These are phyloP conservation scores for Ornithorhynchus anatinus DNA, from an alignment of 2,113 vertebrate genomes.

Conservation along the genomic window DNA sequence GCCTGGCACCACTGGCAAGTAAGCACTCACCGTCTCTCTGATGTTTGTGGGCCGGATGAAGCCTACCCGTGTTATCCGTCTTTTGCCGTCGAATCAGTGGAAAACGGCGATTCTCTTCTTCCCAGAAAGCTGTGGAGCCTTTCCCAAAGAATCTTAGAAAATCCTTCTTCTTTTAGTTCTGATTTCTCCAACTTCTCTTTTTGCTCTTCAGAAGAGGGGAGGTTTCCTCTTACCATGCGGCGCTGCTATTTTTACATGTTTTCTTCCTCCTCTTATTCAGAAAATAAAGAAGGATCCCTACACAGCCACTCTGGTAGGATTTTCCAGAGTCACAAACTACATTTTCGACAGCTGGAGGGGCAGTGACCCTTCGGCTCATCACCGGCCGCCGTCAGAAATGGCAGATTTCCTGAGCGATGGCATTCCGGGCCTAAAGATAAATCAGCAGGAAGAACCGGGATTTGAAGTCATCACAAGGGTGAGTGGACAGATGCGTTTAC, in stretches of 20 bases:
- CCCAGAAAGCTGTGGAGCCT: slow-evolving; percentile 1
- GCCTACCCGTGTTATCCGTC: not conserved
- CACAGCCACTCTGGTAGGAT: slow-evolving; percentile 86
- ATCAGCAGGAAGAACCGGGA: slow-evolving; percentile 96
- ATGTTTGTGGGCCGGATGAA: not conserved
- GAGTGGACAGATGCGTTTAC: slow-evolving; percentile 61
- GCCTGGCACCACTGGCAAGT: slow-evolving; percentile 41
- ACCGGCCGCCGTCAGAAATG: slow-evolving; percentile 89
- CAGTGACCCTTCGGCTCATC: slow-evolving; percentile 78
- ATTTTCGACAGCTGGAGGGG: slow-evolving; percentile 87
- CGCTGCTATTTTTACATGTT: slow-evolving; percentile 39
- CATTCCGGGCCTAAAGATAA: slow-evolving; percentile 94
- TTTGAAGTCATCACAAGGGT: slow-evolving; percentile 98
- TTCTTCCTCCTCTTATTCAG: slow-evolving; percentile 67
- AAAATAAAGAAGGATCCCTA: slow-evolving; percentile 93
- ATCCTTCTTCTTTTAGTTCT: slow-evolving; percentile 32
- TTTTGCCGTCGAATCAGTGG: slow-evolving; percentile 34
- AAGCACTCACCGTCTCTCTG: slow-evolving; percentile 33
- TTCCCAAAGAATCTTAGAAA: slow-evolving; percentile 44
- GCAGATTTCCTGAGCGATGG: slow-evolving; percentile 88
- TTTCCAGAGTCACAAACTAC: slow-evolving; percentile 98
- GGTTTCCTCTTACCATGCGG: not conserved
- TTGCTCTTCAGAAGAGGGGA: not conserved
- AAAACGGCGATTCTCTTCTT: slow-evolving; percentile 41
- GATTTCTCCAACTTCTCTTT: slow-evolving; percentile 27